These are phyloP conservation scores for Drosophila borborema DNA, from an alignment of 2,888 invertebrate species.

Conservation along the genomic window DNA sequence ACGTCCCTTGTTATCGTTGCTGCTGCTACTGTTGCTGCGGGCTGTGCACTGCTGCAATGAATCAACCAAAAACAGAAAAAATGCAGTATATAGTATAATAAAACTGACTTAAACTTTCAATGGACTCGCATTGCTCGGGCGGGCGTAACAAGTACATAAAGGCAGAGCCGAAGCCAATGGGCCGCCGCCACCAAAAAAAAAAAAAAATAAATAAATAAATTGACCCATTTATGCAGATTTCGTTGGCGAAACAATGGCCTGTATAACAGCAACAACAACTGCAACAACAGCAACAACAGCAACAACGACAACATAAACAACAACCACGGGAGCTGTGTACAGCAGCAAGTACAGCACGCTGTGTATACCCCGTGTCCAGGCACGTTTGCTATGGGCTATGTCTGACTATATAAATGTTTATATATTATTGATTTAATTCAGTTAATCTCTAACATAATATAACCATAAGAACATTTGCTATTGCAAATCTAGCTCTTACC, in stretches of 20 bases:
- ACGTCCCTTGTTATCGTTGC: conserved; percentile 13
- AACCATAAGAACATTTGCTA: neutral
- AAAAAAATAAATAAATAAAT: conserved; percentile 42
- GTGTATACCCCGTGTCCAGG: conserved; percentile 29
- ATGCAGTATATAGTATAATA: neutral
- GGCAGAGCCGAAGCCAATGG: conserved; percentile 53
- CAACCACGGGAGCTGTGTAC: conserved; percentile 58
- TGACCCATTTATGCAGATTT: conserved; percentile 81
- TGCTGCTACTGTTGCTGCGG: conserved; percentile 6
- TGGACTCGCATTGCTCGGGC: conserved; percentile 30
- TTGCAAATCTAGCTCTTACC: neutral
- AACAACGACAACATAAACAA: conserved; percentile 29
- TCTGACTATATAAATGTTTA: neutral
- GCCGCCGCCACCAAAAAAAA: conserved; percentile 27
- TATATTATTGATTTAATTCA: neutral
- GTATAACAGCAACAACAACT: conserved; percentile 41
- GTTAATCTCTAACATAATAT: neutral
- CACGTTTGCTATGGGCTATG: neutral
- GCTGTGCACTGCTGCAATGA: conserved; percentile 19
- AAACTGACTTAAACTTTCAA: conserved; percentile 41
- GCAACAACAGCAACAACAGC: conserved; percentile 19
- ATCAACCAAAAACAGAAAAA: conserved; percentile 5
- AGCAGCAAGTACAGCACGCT: conserved; percentile 59
- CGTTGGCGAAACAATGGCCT: conserved; percentile 70
- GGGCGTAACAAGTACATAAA: conserved; percentile 73